phyloP scores from a whole-genome alignment of 2,888 invertebrate genomes.

The Fragum whitleyi region DNA sequence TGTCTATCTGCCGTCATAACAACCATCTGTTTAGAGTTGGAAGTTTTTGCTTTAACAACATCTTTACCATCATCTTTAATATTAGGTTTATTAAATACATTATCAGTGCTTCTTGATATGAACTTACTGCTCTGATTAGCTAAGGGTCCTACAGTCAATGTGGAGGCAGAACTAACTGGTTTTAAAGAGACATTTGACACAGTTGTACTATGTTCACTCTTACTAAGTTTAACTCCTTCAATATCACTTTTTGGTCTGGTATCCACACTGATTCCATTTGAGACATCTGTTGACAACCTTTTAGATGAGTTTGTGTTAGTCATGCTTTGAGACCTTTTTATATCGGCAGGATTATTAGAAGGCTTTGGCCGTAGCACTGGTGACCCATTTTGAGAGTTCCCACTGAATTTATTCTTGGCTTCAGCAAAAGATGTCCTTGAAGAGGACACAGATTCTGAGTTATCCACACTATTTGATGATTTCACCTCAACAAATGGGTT shows the following conservation, averaged over 20 bases:
- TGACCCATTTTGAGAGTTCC: neutral
- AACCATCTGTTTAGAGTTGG: constrained; percentile 43
- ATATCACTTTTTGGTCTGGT: constrained; percentile 5
- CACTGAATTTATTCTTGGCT: constrained; percentile 25
- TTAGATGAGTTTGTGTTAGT: constrained; percentile 10
- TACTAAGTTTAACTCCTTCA: constrained; percentile 2
- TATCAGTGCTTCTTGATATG: constrained; percentile 54
- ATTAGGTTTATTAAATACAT: constrained; percentile 26
- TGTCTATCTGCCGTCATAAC: constrained; percentile 62
- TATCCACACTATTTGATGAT: neutral
- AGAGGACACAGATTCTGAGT: neutral
- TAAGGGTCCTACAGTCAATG: constrained; percentile 42
- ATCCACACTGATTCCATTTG: constrained; percentile 7
- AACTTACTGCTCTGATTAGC: constrained; percentile 47
- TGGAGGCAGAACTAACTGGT: neutral
- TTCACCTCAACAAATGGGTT: constrained; percentile 14
- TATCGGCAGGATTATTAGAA: constrained; percentile 16
- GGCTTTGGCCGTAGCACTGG: neutral
- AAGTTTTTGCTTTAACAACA: constrained; percentile 23
- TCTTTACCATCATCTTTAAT: constrained; percentile 8
- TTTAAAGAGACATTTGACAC: constrained; percentile 19
- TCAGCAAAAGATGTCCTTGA: constrained; percentile 11
- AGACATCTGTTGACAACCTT: constrained; percentile 21
- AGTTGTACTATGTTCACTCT: neutral
- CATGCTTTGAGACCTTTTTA: constrained; percentile 35